Evolutionary conservation across 1,140 invertebrate species (phyloP), one percentile per base, ranked within the genome.

Genomic region (Pseudomyrmex dendroicus): DNA sequence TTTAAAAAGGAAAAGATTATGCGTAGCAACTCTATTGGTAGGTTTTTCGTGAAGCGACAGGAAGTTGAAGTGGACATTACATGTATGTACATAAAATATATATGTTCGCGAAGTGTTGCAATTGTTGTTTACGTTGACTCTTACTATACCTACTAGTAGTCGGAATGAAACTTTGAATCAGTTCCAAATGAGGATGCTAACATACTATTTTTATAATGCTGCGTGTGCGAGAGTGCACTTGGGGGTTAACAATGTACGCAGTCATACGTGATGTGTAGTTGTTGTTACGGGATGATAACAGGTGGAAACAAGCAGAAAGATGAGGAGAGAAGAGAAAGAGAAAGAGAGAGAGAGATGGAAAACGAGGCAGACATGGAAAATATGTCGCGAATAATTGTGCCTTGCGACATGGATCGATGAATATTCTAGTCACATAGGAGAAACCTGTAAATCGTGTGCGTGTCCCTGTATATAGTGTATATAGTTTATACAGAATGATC

Each of bases 381-480:
- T 77, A 80, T 73, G 77, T 87, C 83, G 86, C 62, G 72, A 73
- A 88, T 83, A 83, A 72, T 82, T 57, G 70, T 68, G 73, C 50
- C 48, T 20, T 82, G 61, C 13, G 57, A 22, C 84, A 48, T n/a
- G 70, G 83, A 88, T 88, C 86, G 83, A 87, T 87, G 57, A 61
- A 67, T 68, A 57, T 44, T 46, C 17, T n/a, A 63, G 52, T 82
- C 67, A 62, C 59, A 35, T 35, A 25, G 20, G 66, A 50, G 76
- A 20, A 64, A 12, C 22, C 44, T n/a, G 22, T 35, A 22, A 84
- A 67, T 84, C 35, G 35, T 68, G 22, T 25, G 44, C 50, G 5
- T 59, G 44, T 35, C 35, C 35, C 7, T 9, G 15, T n/a, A 20
- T 12, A 20, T 50, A 57, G 15, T n/a, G 44, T 12, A 20, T 50